Base-by-base conservation (phyloP, 2,113 vertebrate species). In the Oxyruncus cristatus region DNA sequence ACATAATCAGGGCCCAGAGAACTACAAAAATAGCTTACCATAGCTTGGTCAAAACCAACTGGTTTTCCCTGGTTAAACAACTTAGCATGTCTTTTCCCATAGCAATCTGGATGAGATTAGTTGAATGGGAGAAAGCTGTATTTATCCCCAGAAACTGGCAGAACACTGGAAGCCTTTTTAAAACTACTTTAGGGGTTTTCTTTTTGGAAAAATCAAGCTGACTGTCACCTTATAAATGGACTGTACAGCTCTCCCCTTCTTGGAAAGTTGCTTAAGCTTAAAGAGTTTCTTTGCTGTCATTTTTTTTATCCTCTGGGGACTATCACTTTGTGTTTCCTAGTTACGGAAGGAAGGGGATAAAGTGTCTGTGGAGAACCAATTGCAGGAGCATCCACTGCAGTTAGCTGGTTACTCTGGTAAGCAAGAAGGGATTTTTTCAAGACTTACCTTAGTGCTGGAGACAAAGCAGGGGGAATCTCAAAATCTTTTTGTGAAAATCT, bases 211-310 rank as follows among this genome's bases (percentile, higher is more conserved):
- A 94, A 55, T 70, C 79, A 83, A 62, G 27, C 59, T 49, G 28
- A 49, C 68, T 94, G 56, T 82, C 56, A 71, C 68, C 20, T 71
- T 86, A 23, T 83, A 90, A 93, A 95, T 66, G 41, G 61, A 77
- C 28, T 53, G 32, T 73, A 27, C 7, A 65, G 20, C 24, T 12
- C 37, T 70, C 24, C 10, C 2, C 3, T 49, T 27, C 9, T 66
- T 19, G 11, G 16, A 13, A 94, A 85, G 62, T 65, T 92, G 47
- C 78, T 82, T n/a, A 73, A 82, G 53, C n/a, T 88, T 93, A 41
- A 82, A 92, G 70, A 92, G 17, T 53, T 94, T 37, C 68, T 92
- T 75, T 84, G 19, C 84, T 96, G 80, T 85, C 86, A 50, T 65
- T 82, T 19, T 39, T 82, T 78, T 71, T 66, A 11, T 83, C 50